phyloP scores from a whole-genome alignment of 1,140 invertebrate species.

The Trialeurodes vaporariorum region DNA sequence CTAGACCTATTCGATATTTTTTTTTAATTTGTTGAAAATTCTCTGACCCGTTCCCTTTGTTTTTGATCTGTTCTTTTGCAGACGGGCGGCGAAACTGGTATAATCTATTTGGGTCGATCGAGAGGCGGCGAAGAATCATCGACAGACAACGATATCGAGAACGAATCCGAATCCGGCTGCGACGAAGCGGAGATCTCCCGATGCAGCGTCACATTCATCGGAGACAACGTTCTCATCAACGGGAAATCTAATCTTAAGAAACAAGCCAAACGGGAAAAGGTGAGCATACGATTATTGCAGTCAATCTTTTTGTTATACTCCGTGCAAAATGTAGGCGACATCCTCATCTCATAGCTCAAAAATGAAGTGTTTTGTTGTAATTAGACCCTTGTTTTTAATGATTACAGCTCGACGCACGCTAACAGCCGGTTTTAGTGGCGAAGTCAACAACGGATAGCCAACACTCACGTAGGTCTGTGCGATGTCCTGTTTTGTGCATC shows the following conservation, averaged over 20 bases:
- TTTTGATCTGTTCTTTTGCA: constrained; percentile 40
- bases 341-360: too few species aligned
- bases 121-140: constrained; percentile 44
- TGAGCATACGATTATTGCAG: constrained; percentile 27
- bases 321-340: background rate
- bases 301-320: background rate
- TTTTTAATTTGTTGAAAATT: too few species aligned
- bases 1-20: too few species aligned
- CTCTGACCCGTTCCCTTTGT: too few species aligned
- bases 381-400: too few species aligned
- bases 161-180: constrained; percentile 27
- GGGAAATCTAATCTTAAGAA: constrained; percentile 62
- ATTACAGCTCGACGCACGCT: too few species aligned
- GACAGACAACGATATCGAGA: constrained; percentile 36
- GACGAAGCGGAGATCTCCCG: constrained; percentile 49
- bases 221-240: constrained; percentile 80
- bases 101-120: constrained; percentile 43
- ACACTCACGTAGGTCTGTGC: too few species aligned
- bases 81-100: constrained; percentile 48
- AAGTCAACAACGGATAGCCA: too few species aligned
- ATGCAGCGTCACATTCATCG: constrained; percentile 69
- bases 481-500: too few species aligned
- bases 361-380: too few species aligned
- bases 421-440: too few species aligned
- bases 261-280: constrained; percentile 48